Conservation (phyloP, 2,797 vertebrate genomes). For the Lacerta agilis region DNA sequence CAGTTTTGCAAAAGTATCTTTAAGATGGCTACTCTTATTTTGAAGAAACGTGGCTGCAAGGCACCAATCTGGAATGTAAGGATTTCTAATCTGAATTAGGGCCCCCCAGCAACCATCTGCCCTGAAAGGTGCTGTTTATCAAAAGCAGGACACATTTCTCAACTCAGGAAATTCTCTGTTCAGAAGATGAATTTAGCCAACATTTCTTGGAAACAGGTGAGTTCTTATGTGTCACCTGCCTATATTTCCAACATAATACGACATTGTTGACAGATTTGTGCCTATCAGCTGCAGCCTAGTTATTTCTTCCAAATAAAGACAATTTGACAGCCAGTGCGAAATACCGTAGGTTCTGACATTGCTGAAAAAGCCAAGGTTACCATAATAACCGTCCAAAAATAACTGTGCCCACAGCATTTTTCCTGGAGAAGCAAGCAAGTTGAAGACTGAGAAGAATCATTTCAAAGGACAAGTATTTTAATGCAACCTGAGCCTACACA, state of each 20-base stretch:
- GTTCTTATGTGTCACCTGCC: background rate
- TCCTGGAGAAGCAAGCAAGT: background rate
- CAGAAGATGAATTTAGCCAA: background rate
- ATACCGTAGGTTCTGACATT: background rate
- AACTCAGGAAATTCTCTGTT: background rate
- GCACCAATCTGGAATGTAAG: background rate
- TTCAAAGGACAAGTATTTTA: background rate
- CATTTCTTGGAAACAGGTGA: background rate
- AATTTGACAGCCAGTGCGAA: background rate
- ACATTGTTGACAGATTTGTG: background rate
- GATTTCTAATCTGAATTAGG: background rate
- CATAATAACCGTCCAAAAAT: background rate
- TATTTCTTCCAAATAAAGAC: background rate
- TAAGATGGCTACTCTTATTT: background rate
- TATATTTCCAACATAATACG: background rate
- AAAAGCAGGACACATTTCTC: no score
- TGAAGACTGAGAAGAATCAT: background rate
- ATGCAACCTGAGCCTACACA: background rate
- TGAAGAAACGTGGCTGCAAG: background rate
- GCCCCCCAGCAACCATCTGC: background rate
- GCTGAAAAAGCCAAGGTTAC: background rate
- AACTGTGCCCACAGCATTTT: background rate
- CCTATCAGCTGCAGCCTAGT: background rate
- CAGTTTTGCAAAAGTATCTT: background rate
- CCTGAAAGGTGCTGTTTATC: background rate